phyloP scores from a whole-genome alignment of 2,888 invertebrate genomes.

The Torymus auratus region DNA sequence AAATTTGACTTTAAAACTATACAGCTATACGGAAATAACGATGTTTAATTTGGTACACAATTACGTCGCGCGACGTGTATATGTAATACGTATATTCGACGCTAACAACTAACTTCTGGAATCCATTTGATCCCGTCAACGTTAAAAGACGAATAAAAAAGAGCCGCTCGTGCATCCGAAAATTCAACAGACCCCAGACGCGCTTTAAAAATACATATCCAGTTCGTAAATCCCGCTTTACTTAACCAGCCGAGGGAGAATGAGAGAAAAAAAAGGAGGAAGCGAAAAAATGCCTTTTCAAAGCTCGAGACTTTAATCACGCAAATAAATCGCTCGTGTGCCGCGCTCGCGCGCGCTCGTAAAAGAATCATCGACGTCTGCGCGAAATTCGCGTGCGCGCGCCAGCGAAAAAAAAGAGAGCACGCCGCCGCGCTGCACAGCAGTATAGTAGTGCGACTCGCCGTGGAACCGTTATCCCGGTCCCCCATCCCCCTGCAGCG shows the following conservation, averaged over 20 bases:
- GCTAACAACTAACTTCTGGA: neutral
- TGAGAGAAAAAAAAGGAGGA: neutral
- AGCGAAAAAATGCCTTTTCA: neutral
- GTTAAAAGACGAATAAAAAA: no score
- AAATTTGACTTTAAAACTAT: no score
- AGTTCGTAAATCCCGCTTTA: conserved; percentile 11
- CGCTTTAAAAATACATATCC: conserved; percentile 15
- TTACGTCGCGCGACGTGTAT: no score
- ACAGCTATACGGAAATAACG: no score
- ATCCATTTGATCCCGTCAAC: neutral
- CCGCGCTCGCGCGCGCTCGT: conserved; percentile 15
- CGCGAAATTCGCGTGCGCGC: conserved; percentile 16
- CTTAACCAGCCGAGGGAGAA: conserved; percentile 2
- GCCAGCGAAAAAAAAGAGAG: neutral
- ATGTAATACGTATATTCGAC: neutral
- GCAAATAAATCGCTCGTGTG: conserved; percentile 30
- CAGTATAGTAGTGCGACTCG: conserved; percentile 23
- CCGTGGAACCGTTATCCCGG: conserved; percentile 17
- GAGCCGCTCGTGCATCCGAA: no score
- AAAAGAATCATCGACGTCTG: conserved; percentile 49
- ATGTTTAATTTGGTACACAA: no score
- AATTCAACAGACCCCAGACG: no score
- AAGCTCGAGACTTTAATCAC: conserved; percentile 19
- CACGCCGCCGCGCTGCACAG: neutral
- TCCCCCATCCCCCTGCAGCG: neutral